These are phyloP conservation scores for Scelioninae gen. 1 DNA, from an alignment of 2,888 invertebrate species.

Conservation along the genomic window DNA sequence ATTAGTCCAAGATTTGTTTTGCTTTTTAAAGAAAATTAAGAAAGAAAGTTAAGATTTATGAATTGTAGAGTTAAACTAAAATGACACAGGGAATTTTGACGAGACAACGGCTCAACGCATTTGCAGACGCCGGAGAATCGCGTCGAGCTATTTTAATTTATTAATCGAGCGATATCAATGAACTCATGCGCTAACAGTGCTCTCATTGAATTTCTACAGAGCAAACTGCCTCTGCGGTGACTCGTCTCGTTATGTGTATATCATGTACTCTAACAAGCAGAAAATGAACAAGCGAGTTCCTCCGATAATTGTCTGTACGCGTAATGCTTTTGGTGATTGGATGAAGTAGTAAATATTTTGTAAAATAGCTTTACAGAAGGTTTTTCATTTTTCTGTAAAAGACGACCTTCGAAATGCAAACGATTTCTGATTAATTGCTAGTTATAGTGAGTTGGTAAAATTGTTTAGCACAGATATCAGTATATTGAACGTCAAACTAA, in stretches of 20 bases:
- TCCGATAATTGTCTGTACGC: constrained; percentile 61
- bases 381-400: too few species aligned
- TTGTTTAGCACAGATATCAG: too few species aligned
- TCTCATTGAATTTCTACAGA: constrained; percentile 81
- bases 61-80: too few species aligned
- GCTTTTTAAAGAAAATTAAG: too few species aligned
- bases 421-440: too few species aligned
- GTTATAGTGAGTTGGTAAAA: too few species aligned
- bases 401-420: too few species aligned
- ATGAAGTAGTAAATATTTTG: too few species aligned
- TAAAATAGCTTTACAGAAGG: too few species aligned
- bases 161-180: constrained; percentile 83
- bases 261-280: constrained; percentile 68
- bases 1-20: too few species aligned
- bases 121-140: constrained; percentile 41
- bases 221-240: constrained; percentile 57
- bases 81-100: constrained; percentile 47
- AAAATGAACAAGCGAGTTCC: constrained; percentile 69
- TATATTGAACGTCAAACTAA: too few species aligned
- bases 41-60: too few species aligned
- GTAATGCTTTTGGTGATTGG: constrained; percentile 32
- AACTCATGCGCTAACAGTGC: constrained; percentile 82
- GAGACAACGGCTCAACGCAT: constrained; percentile 39
- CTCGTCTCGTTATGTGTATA: constrained; percentile 64
- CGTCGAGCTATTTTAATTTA: constrained; percentile 82